Evolutionary conservation across 2,888 invertebrate genomes (phyloP).

Genomic region (Limnephilus marmoratus): DNA sequence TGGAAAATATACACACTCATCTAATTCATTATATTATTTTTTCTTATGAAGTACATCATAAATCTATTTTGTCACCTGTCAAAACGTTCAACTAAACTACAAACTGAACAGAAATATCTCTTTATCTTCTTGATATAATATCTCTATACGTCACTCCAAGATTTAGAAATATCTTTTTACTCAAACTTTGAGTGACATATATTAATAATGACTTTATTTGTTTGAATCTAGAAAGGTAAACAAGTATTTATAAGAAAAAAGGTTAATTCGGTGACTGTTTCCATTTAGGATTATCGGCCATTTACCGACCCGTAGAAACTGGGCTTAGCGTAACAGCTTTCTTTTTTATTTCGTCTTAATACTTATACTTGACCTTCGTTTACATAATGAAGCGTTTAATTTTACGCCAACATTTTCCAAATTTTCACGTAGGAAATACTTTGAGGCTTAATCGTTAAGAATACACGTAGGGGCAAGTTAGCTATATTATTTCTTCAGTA

Average conservation of each 20-base stretch:
- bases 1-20: background rate
- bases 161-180: no score
- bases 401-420: background rate
- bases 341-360: background rate
- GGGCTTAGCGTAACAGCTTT: background rate
- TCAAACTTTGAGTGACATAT: no score
- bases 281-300: background rate
- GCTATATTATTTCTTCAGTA: background rate
- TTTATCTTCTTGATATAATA: background rate
- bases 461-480: background rate
- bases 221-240: background rate
- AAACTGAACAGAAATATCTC: background rate
- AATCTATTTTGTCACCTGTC: background rate
- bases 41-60: background rate
- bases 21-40: background rate
- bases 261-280: background rate
- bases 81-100: background rate
- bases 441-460: background rate
- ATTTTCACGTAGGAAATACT: background rate
- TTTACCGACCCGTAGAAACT: background rate
- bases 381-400: background rate
- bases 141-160: background rate
- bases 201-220: background rate
- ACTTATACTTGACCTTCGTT: background rate
- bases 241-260: background rate